Evolutionary conservation across 1,140 invertebrate species (phyloP).

Genomic region (Temnothorax longispinosus): DNA sequence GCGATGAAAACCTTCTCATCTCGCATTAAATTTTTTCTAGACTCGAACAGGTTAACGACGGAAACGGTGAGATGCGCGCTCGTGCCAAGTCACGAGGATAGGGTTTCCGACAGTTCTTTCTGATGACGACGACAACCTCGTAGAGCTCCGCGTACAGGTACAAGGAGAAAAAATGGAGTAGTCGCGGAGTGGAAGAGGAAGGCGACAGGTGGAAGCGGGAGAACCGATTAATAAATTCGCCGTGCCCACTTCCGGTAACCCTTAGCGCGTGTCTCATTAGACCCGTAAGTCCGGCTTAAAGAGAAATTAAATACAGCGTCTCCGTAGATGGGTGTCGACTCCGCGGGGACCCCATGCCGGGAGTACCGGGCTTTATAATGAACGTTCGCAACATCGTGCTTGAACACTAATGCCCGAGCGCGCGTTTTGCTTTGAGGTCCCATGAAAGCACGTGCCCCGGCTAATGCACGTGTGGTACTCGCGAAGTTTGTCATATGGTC

Average conservation of each 20-base stretch:
- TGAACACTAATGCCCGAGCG: conserved; percentile 69
- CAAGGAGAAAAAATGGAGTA: neutral
- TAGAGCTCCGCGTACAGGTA: too few species aligned
- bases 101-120: conserved; percentile 52
- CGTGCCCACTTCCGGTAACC: conserved; percentile 77
- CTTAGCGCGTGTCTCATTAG: conserved; percentile 81
- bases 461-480: neutral
- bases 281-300: conserved; percentile 79
- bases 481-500: conserved; percentile 13
- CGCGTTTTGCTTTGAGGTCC: conserved; percentile 16
- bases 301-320: conserved; percentile 81
- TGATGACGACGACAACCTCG: neutral
- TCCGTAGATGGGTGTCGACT: conserved; percentile 81
- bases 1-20: neutral
- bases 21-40: neutral
- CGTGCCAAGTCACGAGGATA: conserved; percentile 57
- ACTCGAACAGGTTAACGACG: neutral
- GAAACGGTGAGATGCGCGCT: conserved; percentile 5
- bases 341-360: conserved; percentile 78
- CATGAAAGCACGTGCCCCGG: neutral
- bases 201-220: conserved; percentile 29
- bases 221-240: conserved; percentile 77
- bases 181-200: neutral
- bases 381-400: conserved; percentile 77
- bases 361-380: conserved; percentile 78